Conservation (phyloP, 2,888 invertebrate genomes). For the Agyllia agylla region DNA sequence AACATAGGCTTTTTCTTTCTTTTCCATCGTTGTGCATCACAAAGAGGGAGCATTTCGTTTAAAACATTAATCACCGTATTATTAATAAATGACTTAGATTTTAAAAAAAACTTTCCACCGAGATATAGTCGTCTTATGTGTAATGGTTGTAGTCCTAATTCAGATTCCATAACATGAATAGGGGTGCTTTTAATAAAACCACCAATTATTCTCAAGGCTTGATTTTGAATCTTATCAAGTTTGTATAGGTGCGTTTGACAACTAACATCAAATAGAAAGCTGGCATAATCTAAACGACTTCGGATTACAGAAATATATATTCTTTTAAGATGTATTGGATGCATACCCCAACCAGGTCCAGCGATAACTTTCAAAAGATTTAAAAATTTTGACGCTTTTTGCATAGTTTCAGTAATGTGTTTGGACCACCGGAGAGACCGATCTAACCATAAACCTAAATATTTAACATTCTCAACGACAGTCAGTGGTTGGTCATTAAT, state of each 20-base stretch:
- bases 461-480: neutral
- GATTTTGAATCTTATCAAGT: neutral
- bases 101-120: neutral
- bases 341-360: neutral
- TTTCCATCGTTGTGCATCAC: neutral
- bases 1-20: neutral
- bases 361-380: neutral
- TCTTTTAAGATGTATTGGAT: neutral
- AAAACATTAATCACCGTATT: neutral
- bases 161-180: neutral
- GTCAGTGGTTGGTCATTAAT: neutral
- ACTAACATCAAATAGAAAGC: neutral
- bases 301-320: neutral
- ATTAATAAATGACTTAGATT: neutral
- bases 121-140: neutral
- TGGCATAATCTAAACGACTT: neutral
- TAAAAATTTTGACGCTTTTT: neutral
- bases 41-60: neutral
- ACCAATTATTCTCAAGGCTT: neutral
- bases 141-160: neutral
- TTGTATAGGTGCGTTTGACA: neutral
- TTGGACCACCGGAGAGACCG: neutral
- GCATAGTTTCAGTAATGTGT: neutral
- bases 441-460: neutral
- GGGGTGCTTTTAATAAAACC: neutral